These are phyloP conservation scores for Ceratotherium simum DNA, from an alignment of 2,113 vertebrate genomes.

Conservation along the genomic window DNA sequence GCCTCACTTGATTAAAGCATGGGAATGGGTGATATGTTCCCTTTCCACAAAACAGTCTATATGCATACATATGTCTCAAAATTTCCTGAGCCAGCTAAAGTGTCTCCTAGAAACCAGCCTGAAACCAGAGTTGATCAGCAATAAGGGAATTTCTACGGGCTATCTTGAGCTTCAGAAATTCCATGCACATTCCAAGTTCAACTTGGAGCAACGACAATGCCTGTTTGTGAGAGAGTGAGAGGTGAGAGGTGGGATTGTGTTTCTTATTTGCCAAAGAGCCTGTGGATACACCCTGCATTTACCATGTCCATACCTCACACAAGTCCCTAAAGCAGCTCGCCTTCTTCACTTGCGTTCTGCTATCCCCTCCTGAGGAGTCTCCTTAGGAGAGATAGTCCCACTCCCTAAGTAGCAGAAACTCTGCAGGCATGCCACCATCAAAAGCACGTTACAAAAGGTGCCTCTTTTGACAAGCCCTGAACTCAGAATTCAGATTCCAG, in stretches of 20 bases:
- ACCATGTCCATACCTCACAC: rapidly evolving
- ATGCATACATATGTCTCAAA: background rate
- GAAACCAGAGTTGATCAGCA: background rate
- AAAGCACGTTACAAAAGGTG: background rate
- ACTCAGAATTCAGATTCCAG: background rate
- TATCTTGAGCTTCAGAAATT: background rate
- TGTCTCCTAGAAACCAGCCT: background rate
- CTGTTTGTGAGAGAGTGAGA: background rate
- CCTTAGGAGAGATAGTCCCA: no score
- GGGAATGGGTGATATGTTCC: background rate
- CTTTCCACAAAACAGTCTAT: background rate
- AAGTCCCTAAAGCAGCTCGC: background rate
- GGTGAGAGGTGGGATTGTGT: no score
- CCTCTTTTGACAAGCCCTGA: background rate
- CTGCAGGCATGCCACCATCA: background rate
- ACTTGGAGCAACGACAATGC: background rate
- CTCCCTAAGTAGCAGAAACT: background rate
- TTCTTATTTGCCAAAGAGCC: background rate
- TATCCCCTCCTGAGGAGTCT: background rate
- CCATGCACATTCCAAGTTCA: background rate
- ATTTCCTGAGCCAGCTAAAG: background rate
- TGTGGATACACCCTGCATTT: background rate
- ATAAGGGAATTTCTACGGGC: background rate
- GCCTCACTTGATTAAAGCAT: background rate
- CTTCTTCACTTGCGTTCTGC: background rate